Evolutionary conservation across 2,113 vertebrate genomes (phyloP), one percentile per base, ranked within the genome.

Genomic region (Macrotis lagotis): DNA sequence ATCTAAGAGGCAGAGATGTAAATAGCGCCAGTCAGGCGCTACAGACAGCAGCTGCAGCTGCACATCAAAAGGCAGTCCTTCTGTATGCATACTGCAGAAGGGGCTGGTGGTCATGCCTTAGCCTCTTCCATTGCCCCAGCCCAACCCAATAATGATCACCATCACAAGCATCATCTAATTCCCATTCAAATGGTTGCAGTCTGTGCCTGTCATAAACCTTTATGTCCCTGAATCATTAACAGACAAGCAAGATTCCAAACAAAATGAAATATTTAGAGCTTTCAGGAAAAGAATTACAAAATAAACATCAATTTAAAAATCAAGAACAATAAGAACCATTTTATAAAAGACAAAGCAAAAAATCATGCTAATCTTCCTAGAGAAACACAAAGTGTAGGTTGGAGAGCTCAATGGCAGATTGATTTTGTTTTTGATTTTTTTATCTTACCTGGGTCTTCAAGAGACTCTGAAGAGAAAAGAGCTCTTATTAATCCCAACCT

Each of bases 271-370:
- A 91, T 25, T 88, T 88, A 93, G 52, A 89, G 50, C 14, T 92
- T 92, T 94, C 5, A n/a, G 52, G 26, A 25, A 55, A 93, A 95
- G 50, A 24, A 83, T 44, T 44, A 83, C 66, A 83, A 83, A 5
- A 25, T 83, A 94, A 93, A 49, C 48, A 89, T 52, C 74, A 50
- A 47, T 92, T 53, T 51, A 91, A 89, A 95, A 74, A 94, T 9
- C 24, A 26, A 89, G 92, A 52, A 92, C 7, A 59, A 12, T n/a
- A 51, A 93, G 37, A 91, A 52, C 3, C 26, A 91, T 74, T 66
- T 48, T 37, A 48, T 19, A 92, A 89, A 59, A 91, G 59, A 47
- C 55, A 48, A 22, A 48, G 6, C 11, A 3, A 3, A 28, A 74
- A 92, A 90, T n/a, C 25, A 93, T 31, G 7, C 37, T 9, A 51